These are phyloP conservation scores for Athene cunicularia DNA, from an alignment of 2,113 vertebrate species.

Conservation along the genomic window DNA sequence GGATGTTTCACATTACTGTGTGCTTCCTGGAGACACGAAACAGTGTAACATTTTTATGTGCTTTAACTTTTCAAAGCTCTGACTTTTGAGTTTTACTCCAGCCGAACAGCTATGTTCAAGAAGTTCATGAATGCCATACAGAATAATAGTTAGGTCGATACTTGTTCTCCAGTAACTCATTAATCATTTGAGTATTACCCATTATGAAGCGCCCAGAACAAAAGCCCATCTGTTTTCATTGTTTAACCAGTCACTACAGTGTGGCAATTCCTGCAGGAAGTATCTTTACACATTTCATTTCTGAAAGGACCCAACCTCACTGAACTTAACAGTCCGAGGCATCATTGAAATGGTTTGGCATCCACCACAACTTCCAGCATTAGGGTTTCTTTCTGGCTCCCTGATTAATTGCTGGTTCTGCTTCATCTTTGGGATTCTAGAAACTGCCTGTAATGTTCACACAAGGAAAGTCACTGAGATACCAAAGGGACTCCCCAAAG, in stretches of 20 bases:
- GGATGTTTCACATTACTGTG: conserved; percentile 58
- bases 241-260: conserved; percentile 36
- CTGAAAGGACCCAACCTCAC: background rate
- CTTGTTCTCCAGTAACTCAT: conserved; percentile 63
- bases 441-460: background rate
- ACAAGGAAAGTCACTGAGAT: background rate
- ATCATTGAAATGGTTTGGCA: background rate
- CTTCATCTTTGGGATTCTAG: background rate
- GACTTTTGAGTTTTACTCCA: conserved; percentile 57
- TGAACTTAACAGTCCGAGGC: background rate
- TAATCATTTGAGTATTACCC: conserved; percentile 59
- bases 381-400: background rate
- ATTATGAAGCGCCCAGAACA: conserved; percentile 47
- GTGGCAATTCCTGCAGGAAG: background rate
- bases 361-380: background rate
- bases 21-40: conserved; percentile 47
- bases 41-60: conserved; percentile 54
- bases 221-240: conserved; percentile 34
- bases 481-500: background rate
- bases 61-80: conserved; percentile 61
- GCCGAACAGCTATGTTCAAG: conserved; percentile 45
- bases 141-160: conserved; percentile 50
- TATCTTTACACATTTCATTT: background rate
- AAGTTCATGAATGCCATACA: conserved; percentile 52
- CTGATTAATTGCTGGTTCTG: background rate